Base-by-base conservation (phyloP, 2,113 vertebrate genomes). In the Rhinoderma darwinii region DNA sequence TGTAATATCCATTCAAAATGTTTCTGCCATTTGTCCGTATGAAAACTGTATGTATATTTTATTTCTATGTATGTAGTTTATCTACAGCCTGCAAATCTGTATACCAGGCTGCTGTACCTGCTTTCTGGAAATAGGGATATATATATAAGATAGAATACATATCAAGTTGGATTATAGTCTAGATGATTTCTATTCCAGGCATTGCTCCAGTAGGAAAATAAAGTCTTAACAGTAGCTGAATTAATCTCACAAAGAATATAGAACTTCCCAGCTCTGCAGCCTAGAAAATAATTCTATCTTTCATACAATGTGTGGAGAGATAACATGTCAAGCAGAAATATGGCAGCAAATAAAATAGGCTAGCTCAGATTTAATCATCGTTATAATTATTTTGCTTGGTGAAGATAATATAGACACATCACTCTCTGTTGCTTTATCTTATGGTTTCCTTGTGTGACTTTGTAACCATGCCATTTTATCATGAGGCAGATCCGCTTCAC, bases 231-330 rank as follows among this genome's bases (percentile, higher is more conserved):
- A 18, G 56, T 3, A 18, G n/a, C 39, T 30, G 39, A 44, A 30
- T 41, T 41, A 41, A 30, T 43, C 79, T 25, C 37, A 81, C 14
- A 10, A 20, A 59, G n/a, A n/a, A 80, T 41, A 80, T 80, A 80
- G 4, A 61, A 63, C 6, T 63, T 12, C 50, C 50, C 10, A 22
- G 30, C 30, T 80, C 17, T 18, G 25, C 37, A 12, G 25, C 15
- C 15, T 43, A 82, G 39, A 66, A 44, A 66, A 82, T 82, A 63
- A 37, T 78, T 17, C 51, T 30, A 11, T 12, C 22, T 61, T 63
- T 59, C 59, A 56, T 56, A 56, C 9, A 59, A 7, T 39, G 18
- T 80, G 30, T 59, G 77, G 0, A 59, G 9, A 72, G 20, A 72
- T 39, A 37, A 72, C 35, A 41, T 22, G 14, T 37, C 68, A 22